A percentile compares a stretch with the other conserved stretches of the same genome.
Evolutionary conservation across 2,888 invertebrate genomes (phyloP).

Genomic region (Drosophila melanosoma): DNA sequence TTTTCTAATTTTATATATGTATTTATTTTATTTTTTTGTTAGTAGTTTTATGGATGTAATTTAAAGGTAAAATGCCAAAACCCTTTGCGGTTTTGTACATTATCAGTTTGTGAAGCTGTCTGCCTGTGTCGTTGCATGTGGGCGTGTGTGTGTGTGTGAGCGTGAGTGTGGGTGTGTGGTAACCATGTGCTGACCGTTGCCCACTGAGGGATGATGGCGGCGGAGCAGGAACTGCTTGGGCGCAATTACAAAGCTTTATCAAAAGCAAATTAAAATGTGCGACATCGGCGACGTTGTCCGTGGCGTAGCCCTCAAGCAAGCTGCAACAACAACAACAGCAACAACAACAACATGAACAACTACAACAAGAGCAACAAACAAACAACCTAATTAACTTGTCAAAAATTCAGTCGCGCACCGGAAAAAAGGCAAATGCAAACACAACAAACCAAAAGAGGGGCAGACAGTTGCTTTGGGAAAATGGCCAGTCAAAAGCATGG

Average conservation of each 20-base stretch:
- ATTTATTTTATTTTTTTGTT: neutral
- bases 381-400: conserved; percentile 74
- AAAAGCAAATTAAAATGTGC: conserved; percentile 67
- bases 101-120: neutral
- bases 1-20: neutral
- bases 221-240: conserved; percentile 30
- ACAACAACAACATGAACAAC: conserved; percentile 5
- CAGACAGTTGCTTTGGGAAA: neutral
- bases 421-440: conserved; percentile 38
- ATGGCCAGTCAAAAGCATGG: neutral
- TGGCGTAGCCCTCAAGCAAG: conserved; percentile 5
- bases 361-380: conserved; percentile 31
- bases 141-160: neutral
- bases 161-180: neutral
- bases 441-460: conserved; percentile 12
- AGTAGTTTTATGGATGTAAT: neutral
- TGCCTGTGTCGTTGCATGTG: neutral
- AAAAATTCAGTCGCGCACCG: conserved; percentile 63
- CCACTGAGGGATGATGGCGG: neutral
- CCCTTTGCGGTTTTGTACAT: neutral
- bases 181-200: conserved; percentile 34
- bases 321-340: conserved; percentile 3
- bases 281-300: conserved; percentile 27
- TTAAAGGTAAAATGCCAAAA: neutral
- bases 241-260: conserved; percentile 67